Conservation (phyloP, 2,888 invertebrate species). For the Steinernema scapterisci region DNA sequence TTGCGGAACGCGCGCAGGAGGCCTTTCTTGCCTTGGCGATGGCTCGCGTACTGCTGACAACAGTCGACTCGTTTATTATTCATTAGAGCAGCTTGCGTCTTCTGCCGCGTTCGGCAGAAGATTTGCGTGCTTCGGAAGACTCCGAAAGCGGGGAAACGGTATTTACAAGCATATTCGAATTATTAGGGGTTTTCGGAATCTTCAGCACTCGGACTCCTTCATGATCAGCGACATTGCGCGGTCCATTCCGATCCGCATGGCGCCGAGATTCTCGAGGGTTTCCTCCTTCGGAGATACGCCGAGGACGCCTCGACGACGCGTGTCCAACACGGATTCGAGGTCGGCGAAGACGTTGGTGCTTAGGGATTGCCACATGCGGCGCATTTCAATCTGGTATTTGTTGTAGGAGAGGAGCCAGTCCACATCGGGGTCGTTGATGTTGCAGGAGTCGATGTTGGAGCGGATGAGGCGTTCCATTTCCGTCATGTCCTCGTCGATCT, state of each 20-base stretch:
- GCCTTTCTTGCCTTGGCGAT: background rate
- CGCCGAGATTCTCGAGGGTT: constrained; percentile 17
- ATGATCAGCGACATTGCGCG: constrained; percentile 25
- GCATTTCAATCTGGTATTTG: constrained; percentile 21
- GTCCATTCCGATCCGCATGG: constrained; percentile 19
- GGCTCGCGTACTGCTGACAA: background rate
- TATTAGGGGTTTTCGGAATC: background rate
- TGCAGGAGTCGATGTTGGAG: constrained; percentile 7
- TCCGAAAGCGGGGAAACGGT: constrained; percentile 9
- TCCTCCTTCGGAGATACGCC: background rate
- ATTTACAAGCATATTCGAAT: background rate
- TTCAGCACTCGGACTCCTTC: constrained; percentile 29
- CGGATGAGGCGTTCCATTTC: constrained; percentile 21
- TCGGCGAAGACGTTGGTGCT: constrained; percentile 17
- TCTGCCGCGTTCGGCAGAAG: background rate
- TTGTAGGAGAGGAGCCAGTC: constrained; percentile 30
- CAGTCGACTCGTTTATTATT: constrained; percentile 20
- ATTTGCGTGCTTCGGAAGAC: background rate
- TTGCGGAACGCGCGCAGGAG: background rate
- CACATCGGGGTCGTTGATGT: constrained; percentile 18
- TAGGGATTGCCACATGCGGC: constrained; percentile 17
- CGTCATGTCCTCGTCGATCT: constrained; percentile 30
- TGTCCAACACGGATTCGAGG: constrained; percentile 3
- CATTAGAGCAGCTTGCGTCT: constrained; percentile 12
- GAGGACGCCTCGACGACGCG: constrained; percentile 6